These are phyloP conservation scores for Malachius bipustulatus DNA, from an alignment of 2,888 invertebrate species.

Conservation along the genomic window DNA sequence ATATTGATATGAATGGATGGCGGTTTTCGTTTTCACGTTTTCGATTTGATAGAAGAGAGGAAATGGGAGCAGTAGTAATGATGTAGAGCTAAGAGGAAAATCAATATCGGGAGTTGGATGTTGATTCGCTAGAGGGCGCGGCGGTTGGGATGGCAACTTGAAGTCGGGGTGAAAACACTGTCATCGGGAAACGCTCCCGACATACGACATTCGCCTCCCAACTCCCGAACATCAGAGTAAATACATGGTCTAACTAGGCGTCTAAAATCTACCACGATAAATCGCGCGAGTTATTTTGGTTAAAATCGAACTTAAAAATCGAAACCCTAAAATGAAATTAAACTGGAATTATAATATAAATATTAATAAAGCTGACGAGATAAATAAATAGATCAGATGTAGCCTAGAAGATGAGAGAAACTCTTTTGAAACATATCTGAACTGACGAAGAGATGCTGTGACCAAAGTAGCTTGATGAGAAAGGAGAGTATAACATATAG, in stretches of 20 bases:
- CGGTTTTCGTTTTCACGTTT: too few relatives aligned
- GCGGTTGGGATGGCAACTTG: neutral
- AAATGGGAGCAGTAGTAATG: too few relatives aligned
- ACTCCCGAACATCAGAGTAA: slow-evolving; percentile 17
- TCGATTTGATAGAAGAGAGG: too few relatives aligned
- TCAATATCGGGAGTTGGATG: too few relatives aligned
- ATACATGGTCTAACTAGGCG: slow-evolving; percentile 16
- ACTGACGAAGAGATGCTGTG: too few relatives aligned
- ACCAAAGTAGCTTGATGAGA: too few relatives aligned
- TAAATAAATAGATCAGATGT: too few relatives aligned
- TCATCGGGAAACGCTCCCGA: slow-evolving; percentile 16
- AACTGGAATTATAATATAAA: neutral
- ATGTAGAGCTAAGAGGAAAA: too few relatives aligned
- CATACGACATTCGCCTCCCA: too few relatives aligned
- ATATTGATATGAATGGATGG: too few relatives aligned
- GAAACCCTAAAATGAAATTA: neutral
- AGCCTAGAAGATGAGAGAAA: too few relatives aligned
- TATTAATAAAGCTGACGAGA: neutral
- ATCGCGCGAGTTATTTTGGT: neutral
- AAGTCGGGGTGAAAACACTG: slow-evolving; percentile 14
- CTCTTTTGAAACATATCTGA: too few relatives aligned
- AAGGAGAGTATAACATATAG: slow-evolving; percentile 24
- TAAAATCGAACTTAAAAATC: neutral
- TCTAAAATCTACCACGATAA: neutral
- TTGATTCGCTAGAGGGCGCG: slow-evolving; percentile 2